phyloP scores from a whole-genome alignment of 2,113 vertebrate genomes.

The Solenodon paradoxus region DNA sequence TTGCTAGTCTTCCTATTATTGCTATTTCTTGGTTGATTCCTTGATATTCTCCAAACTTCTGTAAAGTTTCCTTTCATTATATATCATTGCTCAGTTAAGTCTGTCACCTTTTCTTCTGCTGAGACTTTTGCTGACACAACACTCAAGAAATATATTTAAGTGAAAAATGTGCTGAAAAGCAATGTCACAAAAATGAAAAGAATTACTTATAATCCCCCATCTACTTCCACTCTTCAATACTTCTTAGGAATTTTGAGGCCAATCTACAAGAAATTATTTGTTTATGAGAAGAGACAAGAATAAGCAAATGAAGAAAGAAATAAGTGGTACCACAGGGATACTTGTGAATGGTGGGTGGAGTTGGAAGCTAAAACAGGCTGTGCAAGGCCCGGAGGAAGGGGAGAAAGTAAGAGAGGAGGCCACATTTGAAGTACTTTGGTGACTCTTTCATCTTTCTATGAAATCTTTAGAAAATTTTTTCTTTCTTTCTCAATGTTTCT shows the following conservation, averaged over 20 bases:
- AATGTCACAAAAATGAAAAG: not conserved
- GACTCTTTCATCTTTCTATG: not conserved
- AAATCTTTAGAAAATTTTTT: not conserved
- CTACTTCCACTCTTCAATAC: accelerated
- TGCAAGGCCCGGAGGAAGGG: accelerated
- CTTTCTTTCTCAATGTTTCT: conserved; percentile 5
- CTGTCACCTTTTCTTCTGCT: not conserved
- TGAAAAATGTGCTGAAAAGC: not conserved
- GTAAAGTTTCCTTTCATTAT: not conserved
- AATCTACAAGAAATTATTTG: not conserved
- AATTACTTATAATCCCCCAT: not conserved
- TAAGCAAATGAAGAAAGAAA: not conserved
- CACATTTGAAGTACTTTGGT: not conserved
- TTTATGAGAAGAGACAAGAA: not conserved
- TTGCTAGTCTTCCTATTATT: not conserved
- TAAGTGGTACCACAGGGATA: not conserved
- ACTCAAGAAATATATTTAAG: not conserved
- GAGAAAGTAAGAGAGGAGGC: not conserved
- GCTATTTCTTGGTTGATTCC: not conserved
- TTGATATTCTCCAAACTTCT: not conserved
- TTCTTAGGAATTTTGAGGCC: not conserved
- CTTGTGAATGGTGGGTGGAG: accelerated
- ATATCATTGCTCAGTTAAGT: not conserved
- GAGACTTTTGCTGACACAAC: not conserved
- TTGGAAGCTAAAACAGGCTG: not conserved